Conservation (phyloP, 2,797 vertebrate species). For the Botia almorhae region DNA sequence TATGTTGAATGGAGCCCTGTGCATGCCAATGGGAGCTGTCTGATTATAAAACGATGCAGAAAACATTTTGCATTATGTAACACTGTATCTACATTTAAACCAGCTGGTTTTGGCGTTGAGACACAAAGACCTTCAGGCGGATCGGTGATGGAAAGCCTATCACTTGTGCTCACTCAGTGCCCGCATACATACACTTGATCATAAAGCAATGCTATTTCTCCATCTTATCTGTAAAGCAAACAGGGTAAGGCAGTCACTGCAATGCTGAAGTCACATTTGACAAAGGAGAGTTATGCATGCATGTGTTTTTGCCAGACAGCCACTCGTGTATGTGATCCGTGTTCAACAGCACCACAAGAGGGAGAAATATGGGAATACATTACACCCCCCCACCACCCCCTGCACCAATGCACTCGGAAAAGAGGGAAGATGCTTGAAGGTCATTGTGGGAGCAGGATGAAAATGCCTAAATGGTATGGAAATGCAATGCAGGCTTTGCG, state of each 20-base stretch:
- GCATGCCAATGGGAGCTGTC: neutral
- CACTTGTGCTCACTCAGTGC: conserved; percentile 55
- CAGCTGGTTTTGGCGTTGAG: conserved; percentile 28
- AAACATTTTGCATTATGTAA: conserved; percentile 31
- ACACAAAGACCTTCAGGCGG: conserved; percentile 35
- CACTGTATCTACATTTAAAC: conserved; percentile 49
- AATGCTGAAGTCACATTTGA: conserved; percentile 50
- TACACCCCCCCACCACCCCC: neutral
- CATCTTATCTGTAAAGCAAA: conserved; percentile 61
- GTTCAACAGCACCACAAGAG: conserved; percentile 29
- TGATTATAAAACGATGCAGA: neutral
- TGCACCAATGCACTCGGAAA: conserved; percentile 19
- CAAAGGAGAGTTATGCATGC: conserved; percentile 49
- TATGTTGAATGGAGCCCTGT: neutral
- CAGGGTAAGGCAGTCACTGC: conserved; percentile 42
- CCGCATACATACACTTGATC: conserved; percentile 47
- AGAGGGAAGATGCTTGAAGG: conserved; percentile 50
- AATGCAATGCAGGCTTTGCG: conserved; percentile 40
- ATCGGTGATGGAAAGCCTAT: conserved; percentile 38
- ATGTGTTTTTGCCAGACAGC: conserved; percentile 50
- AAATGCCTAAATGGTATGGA: conserved; percentile 38
- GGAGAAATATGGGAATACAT: conserved; percentile 45
- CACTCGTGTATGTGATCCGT: conserved; percentile 58
- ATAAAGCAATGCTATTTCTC: conserved; percentile 58
- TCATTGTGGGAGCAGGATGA: conserved; percentile 51